phyloP scores from a whole-genome alignment of 2,113 vertebrate species.

The Scomber japonicus region DNA sequence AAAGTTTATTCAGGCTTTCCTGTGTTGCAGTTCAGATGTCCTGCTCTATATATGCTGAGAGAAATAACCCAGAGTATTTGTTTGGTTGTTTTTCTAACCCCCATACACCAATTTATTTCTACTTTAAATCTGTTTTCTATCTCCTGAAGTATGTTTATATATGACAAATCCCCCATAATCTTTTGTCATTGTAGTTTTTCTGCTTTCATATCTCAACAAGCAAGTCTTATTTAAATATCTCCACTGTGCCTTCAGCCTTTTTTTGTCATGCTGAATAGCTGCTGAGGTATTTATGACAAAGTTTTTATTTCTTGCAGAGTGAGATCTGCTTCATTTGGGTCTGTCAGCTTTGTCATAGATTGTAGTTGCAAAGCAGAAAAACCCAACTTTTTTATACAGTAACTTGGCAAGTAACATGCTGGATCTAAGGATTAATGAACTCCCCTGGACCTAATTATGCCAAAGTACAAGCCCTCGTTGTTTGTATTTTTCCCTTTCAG shows the following conservation, averaged over 20 bases:
- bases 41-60: slow-evolving; percentile 45
- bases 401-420: slow-evolving; percentile 56
- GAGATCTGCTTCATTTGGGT: slow-evolving; percentile 12
- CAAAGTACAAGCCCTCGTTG: slow-evolving; percentile 62
- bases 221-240: background rate
- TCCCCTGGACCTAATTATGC: slow-evolving; percentile 61
- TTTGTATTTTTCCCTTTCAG: slow-evolving; percentile 57
- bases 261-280: slow-evolving; percentile 13
- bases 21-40: slow-evolving; percentile 66
- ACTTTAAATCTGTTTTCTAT: slow-evolving; percentile 8
- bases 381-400: slow-evolving; percentile 52
- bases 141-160: slow-evolving; percentile 18
- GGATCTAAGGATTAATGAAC: slow-evolving; percentile 74
- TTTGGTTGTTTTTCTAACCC: slow-evolving; percentile 29
- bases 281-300: slow-evolving; percentile 6
- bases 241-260: background rate
- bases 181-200: slow-evolving; percentile 11
- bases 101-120: background rate
- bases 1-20: slow-evolving; percentile 83
- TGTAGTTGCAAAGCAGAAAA: slow-evolving; percentile 20
- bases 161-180: slow-evolving; percentile 40
- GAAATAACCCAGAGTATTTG: slow-evolving; percentile 36
- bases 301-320: slow-evolving; percentile 16
- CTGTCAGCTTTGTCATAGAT: slow-evolving; percentile 33
- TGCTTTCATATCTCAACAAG: slow-evolving; percentile 23